Base-by-base conservation (phyloP, 2,113 vertebrate species). In the Gadus macrocephalus region DNA sequence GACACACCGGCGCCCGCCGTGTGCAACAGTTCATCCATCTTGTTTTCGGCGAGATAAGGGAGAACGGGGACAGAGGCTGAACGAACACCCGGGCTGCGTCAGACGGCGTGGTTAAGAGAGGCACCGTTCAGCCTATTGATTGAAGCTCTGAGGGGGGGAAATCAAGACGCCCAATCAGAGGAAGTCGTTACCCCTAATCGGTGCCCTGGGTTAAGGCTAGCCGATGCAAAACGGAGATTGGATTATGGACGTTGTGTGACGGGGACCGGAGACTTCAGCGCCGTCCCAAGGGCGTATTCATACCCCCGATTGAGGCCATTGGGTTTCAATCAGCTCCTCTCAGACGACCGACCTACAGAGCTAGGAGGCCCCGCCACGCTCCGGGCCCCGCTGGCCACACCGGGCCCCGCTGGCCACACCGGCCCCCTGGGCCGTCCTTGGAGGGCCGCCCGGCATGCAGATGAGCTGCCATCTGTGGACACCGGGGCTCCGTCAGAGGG, bases 391-490 rank as follows among this genome's bases (percentile, higher is more conserved):
- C 25, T 25, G 25, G 25, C 25, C 25, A 25, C 25, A 3, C 25
- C 25, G 25, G 25, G 25, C 27, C 73, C 64, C 63, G n/a, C 25
- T 25, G 25, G 25, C 25, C 25, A 25, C 25, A 3, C 25, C 25
- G 25, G 25, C 1, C 27, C 73, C 64, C 63, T 0, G 53, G 15
- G 3, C 72, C 53, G 76, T 80, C 78, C 77, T 83, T 31, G 78
- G 69, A 79, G 67, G 8, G 42, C 70, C 0, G 63, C 6, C 3
- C 49, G 5, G 85, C 71, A 78, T 87, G 80, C 79, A 73, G 79
- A 87, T 85, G 1, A 84, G 81, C 73, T 1, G 68, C 83, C 85
- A 83, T 83, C 83, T 83, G 83, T 77, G 71, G 19, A 0, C 67
- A 12, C 66, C 2, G 64, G 6, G 28, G 73, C 65, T 62, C 62